Evolutionary conservation across 1,140 invertebrate species (phyloP), one percentile per base, ranked within the genome.

Genomic region (Halesus radiatus): DNA sequence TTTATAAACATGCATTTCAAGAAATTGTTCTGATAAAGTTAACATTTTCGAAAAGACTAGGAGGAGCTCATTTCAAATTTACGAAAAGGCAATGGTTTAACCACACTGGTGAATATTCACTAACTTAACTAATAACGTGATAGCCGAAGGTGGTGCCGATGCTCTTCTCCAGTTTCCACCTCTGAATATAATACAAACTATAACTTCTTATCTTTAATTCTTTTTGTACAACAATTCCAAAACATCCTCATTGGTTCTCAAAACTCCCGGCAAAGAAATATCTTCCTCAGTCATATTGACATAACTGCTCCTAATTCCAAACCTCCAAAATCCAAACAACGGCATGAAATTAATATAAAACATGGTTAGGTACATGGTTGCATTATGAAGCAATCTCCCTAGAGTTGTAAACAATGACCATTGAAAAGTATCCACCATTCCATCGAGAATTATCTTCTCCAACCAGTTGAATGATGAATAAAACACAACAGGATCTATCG

Each of bases 271-370:
- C 53, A 72, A 60, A 83, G 88, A 23, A 76, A 90, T 4, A 89
- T 87, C 20, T 60, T 88, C 87, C 4, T 75, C 80, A 66, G 88
- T 88, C 8, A 89, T 86, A 58, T 87, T 86, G 0, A 87, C 85
- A n/a, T 85, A 84, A 0, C 88, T 87, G 0, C 76, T 53, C 20
- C 81, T 84, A 1, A 87, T 73, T 7, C 88, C 88, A 29, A 87
- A 88, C 75, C 84, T 85, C 58, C 85, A 84, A 83, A 89, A 88
- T 0, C 87, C 87, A n/a, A 89, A 60, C 76, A 86, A 88, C 0
- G 88, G 88, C 78, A 87, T 87, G n/a, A 66, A 66, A 18, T 64
- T 52, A 3, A 52, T 37, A 23, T 52, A 77, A 20, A 64, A 77
- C 45, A 62, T 77, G 26, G 76, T 77, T 26, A 52, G 7, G 16